Evolutionary conservation across 2,113 vertebrate genomes (phyloP).

Genomic region (Guaruba guarouba): DNA sequence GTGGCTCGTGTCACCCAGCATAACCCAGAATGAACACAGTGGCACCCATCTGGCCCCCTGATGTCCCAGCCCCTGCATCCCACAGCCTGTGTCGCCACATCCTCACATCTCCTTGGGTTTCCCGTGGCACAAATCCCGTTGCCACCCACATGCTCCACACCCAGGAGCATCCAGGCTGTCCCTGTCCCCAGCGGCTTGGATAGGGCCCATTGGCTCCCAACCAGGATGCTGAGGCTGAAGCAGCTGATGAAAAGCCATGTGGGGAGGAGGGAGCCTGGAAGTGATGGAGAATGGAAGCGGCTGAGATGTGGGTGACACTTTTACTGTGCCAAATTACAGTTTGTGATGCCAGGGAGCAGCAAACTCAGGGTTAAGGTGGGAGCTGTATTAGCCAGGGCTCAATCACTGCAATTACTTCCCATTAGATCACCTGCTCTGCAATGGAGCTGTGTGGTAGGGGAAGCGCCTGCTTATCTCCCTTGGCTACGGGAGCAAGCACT

Average conservation of each 20-base stretch:
- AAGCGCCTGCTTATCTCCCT: neutral
- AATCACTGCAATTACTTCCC: neutral
- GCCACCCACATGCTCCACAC: accelerated
- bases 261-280: neutral
- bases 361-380: neutral
- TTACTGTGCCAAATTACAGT: conserved; percentile 3
- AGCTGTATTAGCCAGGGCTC: neutral
- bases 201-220: accelerated
- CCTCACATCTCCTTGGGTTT: neutral
- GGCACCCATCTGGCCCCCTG: neutral
- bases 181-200: accelerated
- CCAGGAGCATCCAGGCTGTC: accelerated
- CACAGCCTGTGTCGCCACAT: accelerated
- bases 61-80: neutral
- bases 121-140: neutral
- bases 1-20: neutral
- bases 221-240: neutral
- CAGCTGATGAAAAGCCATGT: neutral
- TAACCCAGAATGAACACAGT: accelerated
- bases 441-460: accelerated
- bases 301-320: neutral
- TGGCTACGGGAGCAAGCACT: accelerated
- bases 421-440: neutral
- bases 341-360: neutral
- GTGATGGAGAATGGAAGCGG: neutral